A percentile compares a stretch with the other conserved stretches of the same genome.
Conservation (phyloP, 2,113 vertebrate genomes). For the Hystrix brachyura region DNA sequence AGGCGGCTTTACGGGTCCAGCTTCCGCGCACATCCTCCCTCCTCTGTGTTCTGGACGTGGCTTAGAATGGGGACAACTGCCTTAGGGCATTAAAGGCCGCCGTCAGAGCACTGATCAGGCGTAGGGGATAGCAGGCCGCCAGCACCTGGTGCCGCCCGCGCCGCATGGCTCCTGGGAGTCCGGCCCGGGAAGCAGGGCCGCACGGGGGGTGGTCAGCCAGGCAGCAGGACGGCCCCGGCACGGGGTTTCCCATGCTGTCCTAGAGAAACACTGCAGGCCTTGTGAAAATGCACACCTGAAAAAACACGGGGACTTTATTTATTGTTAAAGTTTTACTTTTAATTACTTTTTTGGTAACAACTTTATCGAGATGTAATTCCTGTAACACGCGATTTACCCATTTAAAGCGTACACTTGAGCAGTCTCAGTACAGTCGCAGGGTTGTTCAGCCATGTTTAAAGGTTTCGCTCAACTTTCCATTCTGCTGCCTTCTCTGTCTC, state of each 20-base stretch:
- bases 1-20: background rate
- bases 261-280: background rate
- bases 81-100: background rate
- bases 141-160: background rate
- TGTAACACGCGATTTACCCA: background rate
- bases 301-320: background rate
- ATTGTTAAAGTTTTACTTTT: background rate
- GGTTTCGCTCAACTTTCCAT: background rate
- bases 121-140: no score
- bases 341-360: background rate
- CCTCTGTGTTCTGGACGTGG: background rate
- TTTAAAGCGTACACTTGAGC: background rate
- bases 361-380: background rate
- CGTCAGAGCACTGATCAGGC: background rate
- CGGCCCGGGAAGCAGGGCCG: background rate
- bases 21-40: background rate
- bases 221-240: no score
- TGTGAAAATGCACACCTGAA: background rate
- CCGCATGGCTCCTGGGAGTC: background rate
- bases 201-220: background rate
- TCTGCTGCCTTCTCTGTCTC: background rate
- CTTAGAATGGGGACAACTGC: background rate
- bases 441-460: background rate
- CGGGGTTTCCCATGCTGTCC: background rate
- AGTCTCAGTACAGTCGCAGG: background rate